Base-by-base conservation (phyloP, 2,113 vertebrate genomes). In the Rhinoderma darwinii region DNA sequence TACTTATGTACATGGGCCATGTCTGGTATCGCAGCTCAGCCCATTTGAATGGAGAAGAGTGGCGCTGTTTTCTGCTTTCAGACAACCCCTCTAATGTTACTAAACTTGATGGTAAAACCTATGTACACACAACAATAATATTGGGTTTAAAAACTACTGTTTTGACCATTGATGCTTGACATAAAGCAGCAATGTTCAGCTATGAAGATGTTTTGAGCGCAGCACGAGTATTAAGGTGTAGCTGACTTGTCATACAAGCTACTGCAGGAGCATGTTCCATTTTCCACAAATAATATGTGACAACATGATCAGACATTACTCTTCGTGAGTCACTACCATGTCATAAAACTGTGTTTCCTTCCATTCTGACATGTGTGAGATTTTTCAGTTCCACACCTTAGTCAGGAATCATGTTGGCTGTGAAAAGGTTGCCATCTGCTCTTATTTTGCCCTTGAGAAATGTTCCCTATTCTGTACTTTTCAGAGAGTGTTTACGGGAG, bases 391-490 rank as follows among this genome's bases (percentile, higher is more conserved):
- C 43, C 76, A 86, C 84, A 70, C 61, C 76, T 72, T 30, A 79
- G 32, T 30, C 41, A 54, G 32, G 32, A 72, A 72, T 72, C 76
- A 32, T 56, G 59, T 79, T 39, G 66, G n/a, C 63, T 80, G 84
- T 86, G 59, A 86, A 86, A 86, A 80, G 76, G 75, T 70, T 86
- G 63, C 84, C 76, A 86, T 86, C 84, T 80, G 84, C 61, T 86
- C 78, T 41, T 56, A 72, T 68, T 80, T 86, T 79, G 59, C 84
- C 84, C 76, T 86, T 50, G 76, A 86, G 84, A 86, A 47, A 86
- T 80, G 27, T 66, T 77, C 76, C 68, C 61, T 80, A 43, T 86
- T 80, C 61, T 56, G 35, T 73, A 80, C n/a, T 54, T 80, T 47
- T 63, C 37, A 63, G 25, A 17, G 17, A 72, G 74, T 63, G 76